Evolutionary conservation across 2,113 vertebrate genomes (phyloP).

Genomic region (Eleginops maclovinus): DNA sequence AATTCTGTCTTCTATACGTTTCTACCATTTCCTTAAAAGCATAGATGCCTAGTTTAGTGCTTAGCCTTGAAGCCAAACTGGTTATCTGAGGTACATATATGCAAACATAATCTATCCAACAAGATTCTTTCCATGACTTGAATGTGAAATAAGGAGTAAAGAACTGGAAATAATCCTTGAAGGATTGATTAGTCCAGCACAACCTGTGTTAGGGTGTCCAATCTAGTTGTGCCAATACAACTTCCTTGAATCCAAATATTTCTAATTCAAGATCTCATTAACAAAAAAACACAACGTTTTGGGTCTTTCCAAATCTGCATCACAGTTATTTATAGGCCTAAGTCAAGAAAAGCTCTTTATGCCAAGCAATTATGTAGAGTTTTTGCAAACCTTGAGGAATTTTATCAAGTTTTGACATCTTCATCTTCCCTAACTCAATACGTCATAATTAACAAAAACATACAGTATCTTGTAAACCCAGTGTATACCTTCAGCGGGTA

Average conservation of each 20-base stretch:
- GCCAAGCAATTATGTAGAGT: not conserved
- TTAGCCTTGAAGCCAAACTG: too few species aligned
- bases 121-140: too few species aligned
- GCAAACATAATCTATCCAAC: too few species aligned
- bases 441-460: constrained; percentile 55
- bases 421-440: constrained; percentile 29
- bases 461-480: constrained; percentile 40
- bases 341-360: not conserved
- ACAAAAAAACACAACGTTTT: not conserved
- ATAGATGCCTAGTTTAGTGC: too few species aligned
- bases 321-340: constrained; percentile 3
- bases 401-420: constrained; percentile 24
- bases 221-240: not conserved
- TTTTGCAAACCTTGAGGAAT: constrained; percentile 14
- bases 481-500: constrained; percentile 33
- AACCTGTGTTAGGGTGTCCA: too few species aligned
- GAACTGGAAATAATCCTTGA: too few species aligned
- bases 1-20: too few species aligned
- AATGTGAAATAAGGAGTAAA: too few species aligned
- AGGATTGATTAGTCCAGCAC: not conserved
- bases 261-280: not conserved
- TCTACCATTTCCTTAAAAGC: too few species aligned
- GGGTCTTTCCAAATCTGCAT: not conserved
- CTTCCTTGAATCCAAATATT: not conserved
- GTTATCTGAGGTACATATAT: too few species aligned